Percentiles rank a stretch among this genome's conserved stretches.
phyloP scores from a whole-genome alignment of 2,797 vertebrate genomes.

The Petrocephalus sullivani region DNA sequence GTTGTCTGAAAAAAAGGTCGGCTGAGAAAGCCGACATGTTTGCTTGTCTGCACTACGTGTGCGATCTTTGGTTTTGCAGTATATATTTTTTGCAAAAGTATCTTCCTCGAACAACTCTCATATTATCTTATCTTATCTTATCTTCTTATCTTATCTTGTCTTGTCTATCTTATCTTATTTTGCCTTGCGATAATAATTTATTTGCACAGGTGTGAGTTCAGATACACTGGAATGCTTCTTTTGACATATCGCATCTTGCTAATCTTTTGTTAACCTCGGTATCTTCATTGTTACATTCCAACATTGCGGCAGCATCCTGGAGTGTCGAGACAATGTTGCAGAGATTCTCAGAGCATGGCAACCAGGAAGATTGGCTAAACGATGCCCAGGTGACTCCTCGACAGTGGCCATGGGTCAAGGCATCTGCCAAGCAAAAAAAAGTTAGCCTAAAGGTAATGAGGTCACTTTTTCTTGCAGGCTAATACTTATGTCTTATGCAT shows the following conservation, averaged over 20 bases:
- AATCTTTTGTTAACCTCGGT: neutral
- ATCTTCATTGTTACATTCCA: neutral
- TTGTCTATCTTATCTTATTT: neutral
- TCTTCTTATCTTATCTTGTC: neutral
- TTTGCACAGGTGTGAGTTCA: neutral
- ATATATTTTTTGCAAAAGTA: too few species aligned
- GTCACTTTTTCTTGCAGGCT: neutral
- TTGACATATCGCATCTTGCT: neutral
- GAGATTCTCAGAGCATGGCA: neutral
- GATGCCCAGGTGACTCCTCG: neutral
- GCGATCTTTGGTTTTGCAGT: too few species aligned
- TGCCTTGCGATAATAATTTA: neutral
- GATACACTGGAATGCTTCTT: neutral
- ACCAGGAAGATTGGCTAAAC: neutral
- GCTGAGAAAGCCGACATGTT: neutral
- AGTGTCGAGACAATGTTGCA: neutral
- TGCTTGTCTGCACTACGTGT: neutral
- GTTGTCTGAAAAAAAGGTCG: neutral
- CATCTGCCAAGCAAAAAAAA: neutral
- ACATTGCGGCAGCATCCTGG: neutral
- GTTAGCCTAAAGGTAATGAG: neutral
- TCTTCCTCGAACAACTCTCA: too few species aligned
- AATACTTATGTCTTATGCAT: neutral
- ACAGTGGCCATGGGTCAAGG: neutral
- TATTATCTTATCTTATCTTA: neutral